These are phyloP conservation scores for Coreius guichenoti DNA, from an alignment of 2,797 vertebrate species.

Conservation along the genomic window DNA sequence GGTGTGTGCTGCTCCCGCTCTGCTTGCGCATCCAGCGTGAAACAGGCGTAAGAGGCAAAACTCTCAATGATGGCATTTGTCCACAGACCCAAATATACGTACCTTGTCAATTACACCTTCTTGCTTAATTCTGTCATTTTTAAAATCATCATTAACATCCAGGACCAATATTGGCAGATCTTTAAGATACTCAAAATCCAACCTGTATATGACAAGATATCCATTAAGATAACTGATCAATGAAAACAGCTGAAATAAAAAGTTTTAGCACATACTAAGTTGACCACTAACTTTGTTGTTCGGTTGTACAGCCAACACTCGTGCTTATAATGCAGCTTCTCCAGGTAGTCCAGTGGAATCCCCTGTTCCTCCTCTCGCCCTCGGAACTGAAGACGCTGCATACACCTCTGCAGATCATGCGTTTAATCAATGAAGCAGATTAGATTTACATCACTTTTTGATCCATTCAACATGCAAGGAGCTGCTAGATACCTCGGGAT, in stretches of 20 bases:
- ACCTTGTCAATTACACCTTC: slow-evolving; percentile 80
- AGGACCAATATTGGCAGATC: slow-evolving; percentile 81
- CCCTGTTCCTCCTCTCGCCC: slow-evolving; percentile 84
- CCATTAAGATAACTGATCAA: background rate
- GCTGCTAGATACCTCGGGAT: slow-evolving; percentile 78
- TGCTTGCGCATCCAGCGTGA: background rate
- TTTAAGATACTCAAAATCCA: slow-evolving; percentile 83
- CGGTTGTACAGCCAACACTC: slow-evolving; percentile 83
- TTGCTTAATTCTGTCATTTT: slow-evolving; percentile 83
- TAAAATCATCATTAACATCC: slow-evolving; percentile 85
- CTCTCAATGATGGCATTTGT: background rate
- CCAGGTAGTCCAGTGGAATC: slow-evolving; percentile 85
- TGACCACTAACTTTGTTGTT: slow-evolving; percentile 75
- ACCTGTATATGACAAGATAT: slow-evolving; percentile 64
- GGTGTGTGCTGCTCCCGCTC: too few species aligned
- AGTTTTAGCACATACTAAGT: background rate
- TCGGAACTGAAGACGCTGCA: slow-evolving; percentile 80
- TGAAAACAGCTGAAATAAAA: background rate
- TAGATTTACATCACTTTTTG: background rate
- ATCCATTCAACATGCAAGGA: background rate
- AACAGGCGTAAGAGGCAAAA: background rate
- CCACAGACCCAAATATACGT: slow-evolving; percentile 14
- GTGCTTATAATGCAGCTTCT: slow-evolving; percentile 86
- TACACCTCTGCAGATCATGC: slow-evolving; percentile 78
- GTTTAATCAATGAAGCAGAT: background rate